phyloP scores from a whole-genome alignment of 1,140 invertebrate species.

The Anoplophora glabripennis region DNA sequence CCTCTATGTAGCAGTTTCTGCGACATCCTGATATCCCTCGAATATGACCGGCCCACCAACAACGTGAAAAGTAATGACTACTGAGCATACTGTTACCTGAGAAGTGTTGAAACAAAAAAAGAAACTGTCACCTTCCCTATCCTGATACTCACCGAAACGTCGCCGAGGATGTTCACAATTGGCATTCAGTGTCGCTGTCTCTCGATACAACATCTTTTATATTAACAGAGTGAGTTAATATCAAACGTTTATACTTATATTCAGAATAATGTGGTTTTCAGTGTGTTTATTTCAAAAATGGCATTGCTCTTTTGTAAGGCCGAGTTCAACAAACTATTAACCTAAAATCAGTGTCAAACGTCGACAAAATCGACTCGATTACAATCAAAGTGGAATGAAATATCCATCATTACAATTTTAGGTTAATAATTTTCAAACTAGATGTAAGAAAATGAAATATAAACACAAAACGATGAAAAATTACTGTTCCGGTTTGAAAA shows the following conservation, averaged over 20 bases:
- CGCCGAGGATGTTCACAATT: slow-evolving; percentile 26
- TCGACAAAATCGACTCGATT: too few species aligned
- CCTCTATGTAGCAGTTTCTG: too few species aligned
- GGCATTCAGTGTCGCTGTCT: slow-evolving; percentile 34
- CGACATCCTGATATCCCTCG: too few species aligned
- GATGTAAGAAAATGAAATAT: too few species aligned
- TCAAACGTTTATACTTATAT: slow-evolving; percentile 35
- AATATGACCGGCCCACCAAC: too few species aligned
- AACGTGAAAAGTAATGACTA: too few species aligned
- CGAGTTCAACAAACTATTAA: background rate
- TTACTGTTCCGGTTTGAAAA: too few species aligned
- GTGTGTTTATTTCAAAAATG: background rate
- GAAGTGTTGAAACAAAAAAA: background rate
- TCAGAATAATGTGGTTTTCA: slow-evolving; percentile 4
- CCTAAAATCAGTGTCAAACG: too few species aligned
- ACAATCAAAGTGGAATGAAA: too few species aligned
- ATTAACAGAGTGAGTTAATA: slow-evolving; percentile 50
- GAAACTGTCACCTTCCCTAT: slow-evolving; percentile 21
- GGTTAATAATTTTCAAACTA: too few species aligned
- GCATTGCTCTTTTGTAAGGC: background rate
- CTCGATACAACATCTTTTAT: slow-evolving; percentile 47
- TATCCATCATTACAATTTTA: too few species aligned
- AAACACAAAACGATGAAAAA: too few species aligned
- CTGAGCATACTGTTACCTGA: slow-evolving; percentile 6
- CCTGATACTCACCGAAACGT: slow-evolving; percentile 36